Evolutionary conservation across 2,888 invertebrate species (phyloP).

Genomic region (Lasioglossum lativentre): DNA sequence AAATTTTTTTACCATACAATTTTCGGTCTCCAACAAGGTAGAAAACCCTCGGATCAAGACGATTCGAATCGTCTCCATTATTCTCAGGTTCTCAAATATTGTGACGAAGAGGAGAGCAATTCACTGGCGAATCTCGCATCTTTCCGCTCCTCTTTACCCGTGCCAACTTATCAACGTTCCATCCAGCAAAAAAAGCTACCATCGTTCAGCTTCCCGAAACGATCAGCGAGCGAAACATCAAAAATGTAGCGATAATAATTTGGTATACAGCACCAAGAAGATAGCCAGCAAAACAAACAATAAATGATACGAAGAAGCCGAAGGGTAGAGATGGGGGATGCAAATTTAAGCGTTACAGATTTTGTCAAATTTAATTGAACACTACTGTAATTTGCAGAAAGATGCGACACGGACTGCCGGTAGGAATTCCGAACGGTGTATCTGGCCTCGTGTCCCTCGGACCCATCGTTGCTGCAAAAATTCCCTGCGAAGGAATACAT

Average conservation of each 20-base stretch:
- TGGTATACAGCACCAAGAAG: neutral
- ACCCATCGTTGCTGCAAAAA: neutral
- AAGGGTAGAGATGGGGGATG: neutral
- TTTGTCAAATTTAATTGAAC: neutral
- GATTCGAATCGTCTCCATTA: neutral
- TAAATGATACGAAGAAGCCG: neutral
- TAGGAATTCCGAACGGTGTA: constrained; percentile 24
- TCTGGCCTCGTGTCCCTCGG: neutral
- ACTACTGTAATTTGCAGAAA: constrained; percentile 27
- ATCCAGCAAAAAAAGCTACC: neutral
- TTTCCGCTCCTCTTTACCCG: neutral
- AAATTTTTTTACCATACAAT: neutral
- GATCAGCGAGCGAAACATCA: neutral
- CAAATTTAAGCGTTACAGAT: neutral
- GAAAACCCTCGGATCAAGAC: neutral
- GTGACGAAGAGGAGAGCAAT: neutral
- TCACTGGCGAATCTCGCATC: neutral
- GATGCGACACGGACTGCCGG: constrained; percentile 19
- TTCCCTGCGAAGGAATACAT: neutral
- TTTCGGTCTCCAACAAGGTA: neutral
- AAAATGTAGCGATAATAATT: too few relatives aligned
- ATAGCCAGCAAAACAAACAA: neutral
- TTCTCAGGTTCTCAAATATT: neutral
- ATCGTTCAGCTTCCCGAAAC: neutral
- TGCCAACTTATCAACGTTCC: neutral